These are phyloP conservation scores for Gortyna flavago DNA, from an alignment of 2,888 invertebrate species.

Conservation along the genomic window DNA sequence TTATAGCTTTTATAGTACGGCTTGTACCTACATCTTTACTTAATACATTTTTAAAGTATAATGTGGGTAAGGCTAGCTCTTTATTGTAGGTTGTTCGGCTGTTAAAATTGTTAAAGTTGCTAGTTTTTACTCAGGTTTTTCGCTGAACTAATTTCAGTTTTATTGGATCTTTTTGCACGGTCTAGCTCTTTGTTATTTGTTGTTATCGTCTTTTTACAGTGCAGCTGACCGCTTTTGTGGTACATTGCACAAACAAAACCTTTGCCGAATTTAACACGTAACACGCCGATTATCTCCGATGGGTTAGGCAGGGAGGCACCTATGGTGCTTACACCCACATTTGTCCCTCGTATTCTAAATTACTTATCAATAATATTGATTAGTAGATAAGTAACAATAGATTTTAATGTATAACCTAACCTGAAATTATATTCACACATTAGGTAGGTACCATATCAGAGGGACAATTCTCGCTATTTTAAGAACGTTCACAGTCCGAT, in stretches of 20 bases:
- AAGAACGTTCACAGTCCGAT: too few relatives aligned
- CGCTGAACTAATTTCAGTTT: conserved; percentile 43
- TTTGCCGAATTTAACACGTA: neutral
- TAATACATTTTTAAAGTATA: conserved; percentile 62
- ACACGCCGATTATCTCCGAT: neutral
- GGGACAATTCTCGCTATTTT: too few relatives aligned
- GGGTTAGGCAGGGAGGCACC: neutral
- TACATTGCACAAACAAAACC: neutral
- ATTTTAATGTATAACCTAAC: neutral
- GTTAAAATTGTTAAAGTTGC: conserved; percentile 48
- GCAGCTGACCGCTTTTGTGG: conserved; percentile 8
- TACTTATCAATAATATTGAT: neutral
- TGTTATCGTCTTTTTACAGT: conserved; percentile 2
- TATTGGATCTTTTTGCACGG: conserved; percentile 33
- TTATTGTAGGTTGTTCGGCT: conserved; percentile 34
- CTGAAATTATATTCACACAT: neutral
- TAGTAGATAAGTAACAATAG: neutral
- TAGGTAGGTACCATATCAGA: neutral
- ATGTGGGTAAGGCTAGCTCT: conserved; percentile 37
- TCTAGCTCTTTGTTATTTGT: conserved; percentile 19
- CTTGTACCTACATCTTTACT: conserved; percentile 64
- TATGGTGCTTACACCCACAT: neutral
- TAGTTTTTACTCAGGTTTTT: conserved; percentile 30
- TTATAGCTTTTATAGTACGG: too few relatives aligned
- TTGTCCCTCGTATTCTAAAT: neutral